These are phyloP conservation scores for Pseudomyrmex dendroicus DNA, from an alignment of 1,140 invertebrate species.

Conservation along the genomic window DNA sequence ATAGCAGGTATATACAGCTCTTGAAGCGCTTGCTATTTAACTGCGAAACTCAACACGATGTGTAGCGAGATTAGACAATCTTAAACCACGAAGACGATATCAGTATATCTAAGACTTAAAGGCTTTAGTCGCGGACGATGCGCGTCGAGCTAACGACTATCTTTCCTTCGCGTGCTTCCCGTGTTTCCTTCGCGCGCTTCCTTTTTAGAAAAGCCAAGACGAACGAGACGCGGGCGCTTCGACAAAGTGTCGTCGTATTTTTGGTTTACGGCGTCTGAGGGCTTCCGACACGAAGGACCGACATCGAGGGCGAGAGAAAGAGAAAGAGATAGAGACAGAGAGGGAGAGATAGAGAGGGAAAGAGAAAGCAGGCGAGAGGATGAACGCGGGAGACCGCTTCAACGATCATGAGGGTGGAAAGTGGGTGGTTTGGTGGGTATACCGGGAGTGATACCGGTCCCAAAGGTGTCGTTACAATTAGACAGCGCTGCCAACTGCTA, in stretches of 20 bases:
- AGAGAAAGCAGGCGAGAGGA: conserved; percentile 17
- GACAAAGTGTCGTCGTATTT: conserved; percentile 79
- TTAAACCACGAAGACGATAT: conserved; percentile 54
- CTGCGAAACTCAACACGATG: conserved; percentile 20
- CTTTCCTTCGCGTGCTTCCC: conserved; percentile 1
- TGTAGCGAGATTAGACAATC: conserved; percentile 42
- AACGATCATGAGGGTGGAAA: conserved; percentile 71
- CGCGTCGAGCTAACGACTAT: conserved; percentile 43
- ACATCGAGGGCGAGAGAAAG: conserved; percentile 14
- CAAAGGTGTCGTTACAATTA: conserved; percentile 84
- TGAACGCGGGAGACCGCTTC: conserved; percentile 67
- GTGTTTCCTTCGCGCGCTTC: neutral
- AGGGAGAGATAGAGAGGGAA: conserved; percentile 14
- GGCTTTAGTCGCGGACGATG: conserved; percentile 40
- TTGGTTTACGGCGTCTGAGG: conserved; percentile 78
- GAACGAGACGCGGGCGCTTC: conserved; percentile 65
- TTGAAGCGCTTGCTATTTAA: conserved; percentile 6
- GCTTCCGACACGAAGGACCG: conserved; percentile 59
- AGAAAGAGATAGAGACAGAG: too few species aligned
- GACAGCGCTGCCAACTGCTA: conserved; percentile 81
- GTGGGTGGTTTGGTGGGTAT: conserved; percentile 66
- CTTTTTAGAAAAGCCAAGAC: conserved; percentile 56
- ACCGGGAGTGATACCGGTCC: conserved; percentile 76
- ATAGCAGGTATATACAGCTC: neutral
- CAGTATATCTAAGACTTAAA: conserved; percentile 52